These are phyloP conservation scores for Pseudochirops cupreus DNA, from an alignment of 2,797 vertebrate genomes.

Conservation along the genomic window DNA sequence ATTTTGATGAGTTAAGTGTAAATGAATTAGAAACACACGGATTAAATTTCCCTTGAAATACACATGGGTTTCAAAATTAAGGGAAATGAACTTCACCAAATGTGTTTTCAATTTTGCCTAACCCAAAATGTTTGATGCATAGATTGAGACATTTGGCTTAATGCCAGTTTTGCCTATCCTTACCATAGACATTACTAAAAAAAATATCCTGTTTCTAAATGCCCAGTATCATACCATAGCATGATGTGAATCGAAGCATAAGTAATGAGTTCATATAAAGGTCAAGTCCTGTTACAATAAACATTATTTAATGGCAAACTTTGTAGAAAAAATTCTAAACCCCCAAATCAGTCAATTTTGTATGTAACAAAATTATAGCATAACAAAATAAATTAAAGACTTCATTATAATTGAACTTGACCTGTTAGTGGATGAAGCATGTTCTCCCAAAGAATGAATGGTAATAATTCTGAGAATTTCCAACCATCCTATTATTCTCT, in stretches of 20 bases:
- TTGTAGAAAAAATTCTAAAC: slow-evolving; percentile 10
- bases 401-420: neutral
- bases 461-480: slow-evolving; percentile 39
- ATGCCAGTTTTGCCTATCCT: slow-evolving; percentile 63
- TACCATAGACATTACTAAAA: slow-evolving; percentile 42
- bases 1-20: slow-evolving; percentile 79
- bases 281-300: slow-evolving; percentile 12
- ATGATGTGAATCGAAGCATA: slow-evolving; percentile 10
- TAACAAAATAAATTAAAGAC: slow-evolving; percentile 6
- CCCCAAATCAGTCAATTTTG: slow-evolving; percentile 6
- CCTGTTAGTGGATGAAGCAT: slow-evolving; percentile 13
- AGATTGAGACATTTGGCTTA: slow-evolving; percentile 54
- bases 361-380: slow-evolving; percentile 17
- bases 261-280: slow-evolving; percentile 13
- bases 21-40: slow-evolving; percentile 80
- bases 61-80: slow-evolving; percentile 78
- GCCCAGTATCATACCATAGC: neutral
- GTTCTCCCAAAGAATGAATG: neutral
- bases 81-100: slow-evolving; percentile 73
- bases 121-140: slow-evolving; percentile 71
- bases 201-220: slow-evolving; percentile 58
- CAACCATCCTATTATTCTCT: slow-evolving; percentile 12
- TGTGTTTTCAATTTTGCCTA: slow-evolving; percentile 76
- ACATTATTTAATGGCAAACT: slow-evolving; percentile 5
- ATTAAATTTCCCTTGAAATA: slow-evolving; percentile 79